Base-by-base conservation (phyloP, 2,888 invertebrate species). In the Smittia sp. region DNA sequence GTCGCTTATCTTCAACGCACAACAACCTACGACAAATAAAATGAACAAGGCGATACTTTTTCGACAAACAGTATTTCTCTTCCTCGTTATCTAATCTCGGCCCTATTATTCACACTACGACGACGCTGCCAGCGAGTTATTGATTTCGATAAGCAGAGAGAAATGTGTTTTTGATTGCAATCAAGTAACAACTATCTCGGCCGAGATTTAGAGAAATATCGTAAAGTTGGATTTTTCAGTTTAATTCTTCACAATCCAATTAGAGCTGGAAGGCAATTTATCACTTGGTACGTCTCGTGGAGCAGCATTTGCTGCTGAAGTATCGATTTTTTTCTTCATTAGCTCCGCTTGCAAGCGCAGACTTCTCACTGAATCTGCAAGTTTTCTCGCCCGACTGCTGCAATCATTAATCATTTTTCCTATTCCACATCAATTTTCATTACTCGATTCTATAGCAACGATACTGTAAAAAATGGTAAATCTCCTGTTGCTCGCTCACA, bases 361-460 rank as follows among this genome's bases (percentile, higher is more conserved):
- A 13, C 46, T 13, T 62, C 18, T 54, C 15, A 54, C n/a, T 62
- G 62, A 62, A 62, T 46, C 46, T 46, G 46, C 58, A 58, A 58
- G 4, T 58, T 63, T 25, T 63, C 27, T 25, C 63, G 63, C 25
- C 2, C 7, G 13, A 63, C 27, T 27, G 20, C 63, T 63, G 25
- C 66, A 58, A 72, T 72, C 72, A 72, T 72, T 72, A 62, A 72
- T 72, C 72, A 72, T 72, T 62, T 62, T 69, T 25, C 72, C 58
- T 72, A 72, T 72, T 72, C 32, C 38, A 72, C 72, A 72, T 72
- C 72, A 72, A 72, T 72, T 72, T 72, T 72, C 72, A 72, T 72
- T 72, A 72, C n/a, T 54, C 32, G 54, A 72, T 54, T 72, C 72
- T 62, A 72, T 63, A 13, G 63, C 58, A 70, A 70, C 69, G 69